phyloP scores from a whole-genome alignment of 2,113 vertebrate species.

The Clupea harengus region DNA sequence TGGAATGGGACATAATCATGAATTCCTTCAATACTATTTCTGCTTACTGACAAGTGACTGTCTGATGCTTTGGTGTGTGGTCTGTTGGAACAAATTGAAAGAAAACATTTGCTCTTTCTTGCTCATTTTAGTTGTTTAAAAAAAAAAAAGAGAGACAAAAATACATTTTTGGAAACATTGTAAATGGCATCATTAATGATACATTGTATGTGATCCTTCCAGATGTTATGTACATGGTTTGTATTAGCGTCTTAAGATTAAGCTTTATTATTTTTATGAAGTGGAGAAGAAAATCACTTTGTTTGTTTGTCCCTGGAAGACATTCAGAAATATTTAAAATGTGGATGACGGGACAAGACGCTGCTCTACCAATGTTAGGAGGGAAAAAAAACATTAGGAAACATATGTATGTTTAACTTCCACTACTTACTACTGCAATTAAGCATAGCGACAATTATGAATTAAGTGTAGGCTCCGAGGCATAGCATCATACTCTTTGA shows the following conservation, averaged over 20 bases:
- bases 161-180: constrained; percentile 62
- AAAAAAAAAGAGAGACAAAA: not conserved
- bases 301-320: constrained; percentile 23
- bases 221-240: constrained; percentile 61
- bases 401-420: constrained; percentile 52
- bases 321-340: constrained; percentile 33
- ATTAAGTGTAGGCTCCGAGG: constrained; percentile 55
- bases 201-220: constrained; percentile 61
- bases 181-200: constrained; percentile 62
- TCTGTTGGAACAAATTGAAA: constrained; percentile 48
- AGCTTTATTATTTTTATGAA: constrained; percentile 46
- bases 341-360: constrained; percentile 53
- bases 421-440: constrained; percentile 47
- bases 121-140: constrained; percentile 48
- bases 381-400: constrained; percentile 17
- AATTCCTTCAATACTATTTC: constrained; percentile 46
- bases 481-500: constrained; percentile 40
- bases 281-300: constrained; percentile 34
- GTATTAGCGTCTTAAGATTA: constrained; percentile 55
- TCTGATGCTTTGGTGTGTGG: constrained; percentile 51
- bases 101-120: constrained; percentile 52
- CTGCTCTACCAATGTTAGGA: constrained; percentile 31
- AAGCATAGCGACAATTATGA: constrained; percentile 56
- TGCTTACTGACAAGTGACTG: constrained; percentile 51
- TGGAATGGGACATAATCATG: constrained; percentile 41